These are phyloP conservation scores for Crenichthys baileyi DNA, from an alignment of 2,797 vertebrate species.

Conservation along the genomic window DNA sequence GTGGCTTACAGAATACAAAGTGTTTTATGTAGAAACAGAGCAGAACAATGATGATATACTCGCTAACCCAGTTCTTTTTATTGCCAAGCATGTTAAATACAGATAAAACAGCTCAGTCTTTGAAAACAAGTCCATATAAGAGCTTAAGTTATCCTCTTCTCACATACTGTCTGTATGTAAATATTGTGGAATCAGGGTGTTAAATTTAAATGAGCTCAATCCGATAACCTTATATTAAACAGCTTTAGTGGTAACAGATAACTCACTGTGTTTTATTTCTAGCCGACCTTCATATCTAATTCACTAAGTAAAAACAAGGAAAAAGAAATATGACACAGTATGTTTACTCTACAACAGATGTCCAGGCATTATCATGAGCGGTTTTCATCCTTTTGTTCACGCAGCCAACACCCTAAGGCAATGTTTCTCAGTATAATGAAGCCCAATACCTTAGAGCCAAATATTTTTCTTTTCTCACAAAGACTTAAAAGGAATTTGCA, in stretches of 20 bases:
- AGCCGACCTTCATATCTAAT: background rate
- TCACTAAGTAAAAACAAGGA: background rate
- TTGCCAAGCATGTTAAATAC: slow-evolving; percentile 15
- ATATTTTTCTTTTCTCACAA: slow-evolving; percentile 31
- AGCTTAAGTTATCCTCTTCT: slow-evolving; percentile 14
- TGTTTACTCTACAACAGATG: slow-evolving; percentile 3
- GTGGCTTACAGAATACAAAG: background rate
- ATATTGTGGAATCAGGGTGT: slow-evolving; percentile 27
- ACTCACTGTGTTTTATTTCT: background rate
- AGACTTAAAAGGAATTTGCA: slow-evolving; percentile 16
- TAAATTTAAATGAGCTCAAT: slow-evolving; percentile 59
- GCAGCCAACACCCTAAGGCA: slow-evolving; percentile 24
- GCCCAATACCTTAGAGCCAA: slow-evolving; percentile 22
- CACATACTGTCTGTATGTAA: slow-evolving; percentile 51
- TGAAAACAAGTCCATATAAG: slow-evolving; percentile 41
- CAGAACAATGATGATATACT: slow-evolving; percentile 31
- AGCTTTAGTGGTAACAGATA: slow-evolving; percentile 16
- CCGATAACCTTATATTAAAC: slow-evolving; percentile 45
- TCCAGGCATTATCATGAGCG: slow-evolving; percentile 11
- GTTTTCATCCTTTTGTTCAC: slow-evolving; percentile 27
- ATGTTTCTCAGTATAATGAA: slow-evolving; percentile 5
- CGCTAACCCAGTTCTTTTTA: slow-evolving; percentile 29
- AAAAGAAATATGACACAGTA: background rate
- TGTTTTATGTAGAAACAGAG: slow-evolving; percentile 51
- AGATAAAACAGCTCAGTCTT: slow-evolving; percentile 9